These are phyloP conservation scores for Deroptyus accipitrinus DNA, from an alignment of 2,113 vertebrate species.

Conservation along the genomic window DNA sequence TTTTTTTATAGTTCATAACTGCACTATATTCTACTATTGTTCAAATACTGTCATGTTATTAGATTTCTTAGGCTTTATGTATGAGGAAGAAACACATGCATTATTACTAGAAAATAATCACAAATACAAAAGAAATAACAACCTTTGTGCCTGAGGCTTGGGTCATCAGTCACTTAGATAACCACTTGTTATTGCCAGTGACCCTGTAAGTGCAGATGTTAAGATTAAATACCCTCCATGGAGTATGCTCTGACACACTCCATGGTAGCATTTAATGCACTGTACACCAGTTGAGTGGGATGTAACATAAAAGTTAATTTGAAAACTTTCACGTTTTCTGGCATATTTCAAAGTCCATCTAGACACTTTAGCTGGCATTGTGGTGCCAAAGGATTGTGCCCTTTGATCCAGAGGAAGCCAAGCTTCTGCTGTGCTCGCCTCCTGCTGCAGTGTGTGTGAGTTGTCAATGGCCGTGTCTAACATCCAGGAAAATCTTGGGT, in stretches of 20 bases:
- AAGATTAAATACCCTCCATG: neutral
- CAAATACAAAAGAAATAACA: neutral
- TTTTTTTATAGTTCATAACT: neutral
- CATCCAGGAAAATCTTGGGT: neutral
- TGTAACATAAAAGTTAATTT: conserved; percentile 65
- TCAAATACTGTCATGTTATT: neutral
- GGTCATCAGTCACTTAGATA: neutral
- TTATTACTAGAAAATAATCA: neutral
- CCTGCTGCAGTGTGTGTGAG: neutral
- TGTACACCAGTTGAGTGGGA: neutral
- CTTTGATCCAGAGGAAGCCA: conserved; percentile 40
- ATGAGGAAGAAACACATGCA: neutral
- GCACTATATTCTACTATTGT: neutral
- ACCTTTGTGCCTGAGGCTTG: conserved; percentile 21
- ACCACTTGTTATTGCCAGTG: neutral
- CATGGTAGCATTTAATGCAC: neutral
- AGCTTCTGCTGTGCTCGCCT: neutral
- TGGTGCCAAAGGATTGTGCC: conserved; percentile 44
- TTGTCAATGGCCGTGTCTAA: neutral
- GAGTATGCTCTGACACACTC: neutral
- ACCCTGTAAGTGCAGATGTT: conserved; percentile 14
- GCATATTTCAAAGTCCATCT: conserved; percentile 66
- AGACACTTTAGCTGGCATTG: conserved; percentile 44
- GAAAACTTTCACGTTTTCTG: conserved; percentile 56
- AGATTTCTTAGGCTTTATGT: neutral